phyloP scores from a whole-genome alignment of 2,888 invertebrate genomes.

The Aporophyla lueneburgensis region DNA sequence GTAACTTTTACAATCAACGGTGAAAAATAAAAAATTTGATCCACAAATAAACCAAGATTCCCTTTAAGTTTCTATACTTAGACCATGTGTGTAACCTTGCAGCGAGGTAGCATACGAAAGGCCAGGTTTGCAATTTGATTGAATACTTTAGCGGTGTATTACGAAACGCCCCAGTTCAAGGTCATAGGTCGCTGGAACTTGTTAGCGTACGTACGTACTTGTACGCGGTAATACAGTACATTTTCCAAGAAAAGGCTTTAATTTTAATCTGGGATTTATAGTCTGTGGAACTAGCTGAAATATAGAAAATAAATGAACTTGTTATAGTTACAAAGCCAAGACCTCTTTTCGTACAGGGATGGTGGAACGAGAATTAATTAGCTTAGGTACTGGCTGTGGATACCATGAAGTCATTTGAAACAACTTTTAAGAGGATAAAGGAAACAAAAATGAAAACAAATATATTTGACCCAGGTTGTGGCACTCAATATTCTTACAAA shows the following conservation, averaged over 20 bases:
- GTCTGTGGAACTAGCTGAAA: background rate
- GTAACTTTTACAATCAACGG: background rate
- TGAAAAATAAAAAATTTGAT: constrained; percentile 1
- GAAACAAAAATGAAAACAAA: too few relatives aligned
- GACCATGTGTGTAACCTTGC: constrained; percentile 41
- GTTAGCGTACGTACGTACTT: too few relatives aligned
- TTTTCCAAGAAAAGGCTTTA: constrained; percentile 7
- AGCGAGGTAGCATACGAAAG: constrained; percentile 42
- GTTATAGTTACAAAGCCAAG: background rate
- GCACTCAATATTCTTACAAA: too few relatives aligned
- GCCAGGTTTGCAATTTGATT: constrained; percentile 64
- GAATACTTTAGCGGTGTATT: constrained; percentile 60
- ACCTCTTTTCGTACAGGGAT: background rate
- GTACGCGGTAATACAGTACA: constrained; percentile 7
- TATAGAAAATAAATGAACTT: background rate
- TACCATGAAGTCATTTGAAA: background rate
- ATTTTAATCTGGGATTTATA: constrained; percentile 1
- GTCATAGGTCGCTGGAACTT: constrained; percentile 55
- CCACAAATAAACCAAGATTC: constrained; percentile 12
- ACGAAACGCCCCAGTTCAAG: constrained; percentile 60
- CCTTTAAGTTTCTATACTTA: constrained; percentile 20
- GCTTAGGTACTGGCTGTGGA: too few relatives aligned
- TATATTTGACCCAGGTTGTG: too few relatives aligned
- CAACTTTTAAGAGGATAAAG: background rate
- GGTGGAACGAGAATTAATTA: background rate